These are phyloP conservation scores for Orestias chungarensis DNA, from an alignment of 2,797 vertebrate species.

Conservation along the genomic window DNA sequence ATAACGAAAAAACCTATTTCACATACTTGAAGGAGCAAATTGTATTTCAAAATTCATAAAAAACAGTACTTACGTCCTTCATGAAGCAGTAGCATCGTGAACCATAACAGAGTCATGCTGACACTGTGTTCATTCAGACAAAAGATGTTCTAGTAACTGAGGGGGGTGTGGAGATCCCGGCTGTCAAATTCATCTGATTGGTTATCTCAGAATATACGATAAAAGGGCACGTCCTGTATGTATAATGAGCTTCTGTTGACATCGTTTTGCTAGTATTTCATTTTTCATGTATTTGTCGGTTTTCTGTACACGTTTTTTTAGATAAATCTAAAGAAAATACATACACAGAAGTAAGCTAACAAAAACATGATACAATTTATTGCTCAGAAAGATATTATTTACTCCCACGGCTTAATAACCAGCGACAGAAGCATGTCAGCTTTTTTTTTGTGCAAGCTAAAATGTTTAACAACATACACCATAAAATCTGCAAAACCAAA, in stretches of 20 bases:
- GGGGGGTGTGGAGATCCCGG: not conserved
- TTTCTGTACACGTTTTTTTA: not conserved
- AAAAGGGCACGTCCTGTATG: not conserved
- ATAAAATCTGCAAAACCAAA: too few relatives aligned
- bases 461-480: too few relatives aligned
- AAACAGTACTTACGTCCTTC: slow-evolving; percentile 4
- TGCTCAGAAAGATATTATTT: too few relatives aligned
- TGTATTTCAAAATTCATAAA: not conserved
- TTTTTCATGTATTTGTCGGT: not conserved
- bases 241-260: not conserved
- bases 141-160: not conserved
- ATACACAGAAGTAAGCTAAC: not conserved
- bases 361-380: not conserved
- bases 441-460: too few relatives aligned
- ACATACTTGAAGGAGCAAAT: too few relatives aligned
- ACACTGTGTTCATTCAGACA: not conserved
- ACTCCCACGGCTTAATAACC: too few relatives aligned
- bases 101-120: slow-evolving; percentile 15
- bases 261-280: not conserved
- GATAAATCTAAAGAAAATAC: not conserved
- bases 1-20: too few relatives aligned
- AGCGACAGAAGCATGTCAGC: too few relatives aligned
- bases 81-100: slow-evolving; percentile 15
- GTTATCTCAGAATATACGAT: slow-evolving; percentile 1
- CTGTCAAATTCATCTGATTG: slow-evolving; percentile 11